These are phyloP conservation scores for Merluccius polli DNA, from an alignment of 2,797 vertebrate species.

Conservation along the genomic window DNA sequence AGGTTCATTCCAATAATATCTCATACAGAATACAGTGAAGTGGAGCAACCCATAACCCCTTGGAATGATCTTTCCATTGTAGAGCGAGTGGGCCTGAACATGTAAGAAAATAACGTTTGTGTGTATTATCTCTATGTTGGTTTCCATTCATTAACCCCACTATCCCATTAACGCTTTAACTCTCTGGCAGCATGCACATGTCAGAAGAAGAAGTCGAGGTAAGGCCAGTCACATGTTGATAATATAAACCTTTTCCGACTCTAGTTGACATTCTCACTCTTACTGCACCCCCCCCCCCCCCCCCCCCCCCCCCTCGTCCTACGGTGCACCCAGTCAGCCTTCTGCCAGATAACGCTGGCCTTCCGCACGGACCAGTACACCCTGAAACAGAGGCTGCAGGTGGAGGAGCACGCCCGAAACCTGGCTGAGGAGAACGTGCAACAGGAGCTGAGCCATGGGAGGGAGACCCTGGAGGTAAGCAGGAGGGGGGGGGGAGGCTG, in stretches of 20 bases:
- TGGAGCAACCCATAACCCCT: constrained; percentile 36
- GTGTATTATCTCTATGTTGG: not conserved
- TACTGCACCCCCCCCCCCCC: not conserved
- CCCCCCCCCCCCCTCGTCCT: not conserved
- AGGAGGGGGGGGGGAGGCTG: too few species aligned
- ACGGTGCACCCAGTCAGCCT: constrained; percentile 51
- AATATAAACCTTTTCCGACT: not conserved
- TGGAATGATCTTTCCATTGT: constrained; percentile 68
- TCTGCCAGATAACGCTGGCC: constrained; percentile 68
- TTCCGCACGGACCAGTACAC: constrained; percentile 76
- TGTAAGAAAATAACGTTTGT: constrained; percentile 46
- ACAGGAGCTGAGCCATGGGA: constrained; percentile 76
- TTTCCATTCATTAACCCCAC: not conserved
- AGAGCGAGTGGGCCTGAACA: constrained; percentile 68
- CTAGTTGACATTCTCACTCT: not conserved
- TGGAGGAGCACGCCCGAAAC: constrained; percentile 78
- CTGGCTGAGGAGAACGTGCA: constrained; percentile 81
- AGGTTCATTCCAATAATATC: constrained; percentile 5
- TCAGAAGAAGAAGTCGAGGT: constrained; percentile 76
- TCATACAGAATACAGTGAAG: constrained; percentile 56
- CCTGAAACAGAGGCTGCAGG: constrained; percentile 75
- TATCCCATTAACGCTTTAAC: not conserved
- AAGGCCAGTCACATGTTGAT: constrained; percentile 12
- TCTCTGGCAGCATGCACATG: constrained; percentile 62
- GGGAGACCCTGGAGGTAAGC: constrained; percentile 75